phyloP scores from a whole-genome alignment of 2,888 invertebrate species.

The Stenchaetothrips biformis region DNA sequence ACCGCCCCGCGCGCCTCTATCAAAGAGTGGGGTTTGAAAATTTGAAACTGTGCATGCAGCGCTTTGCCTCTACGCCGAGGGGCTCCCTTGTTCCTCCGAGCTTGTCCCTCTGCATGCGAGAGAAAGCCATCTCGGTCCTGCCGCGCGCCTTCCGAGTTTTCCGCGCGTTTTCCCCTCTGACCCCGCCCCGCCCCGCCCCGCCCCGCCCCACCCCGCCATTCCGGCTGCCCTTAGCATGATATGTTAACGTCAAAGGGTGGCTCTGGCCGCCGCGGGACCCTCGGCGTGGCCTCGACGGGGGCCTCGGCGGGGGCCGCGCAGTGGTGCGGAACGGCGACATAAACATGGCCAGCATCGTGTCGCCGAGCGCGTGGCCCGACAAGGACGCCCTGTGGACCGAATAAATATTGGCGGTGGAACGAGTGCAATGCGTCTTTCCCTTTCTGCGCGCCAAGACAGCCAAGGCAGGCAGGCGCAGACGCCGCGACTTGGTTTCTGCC shows the following conservation, averaged over 20 bases:
- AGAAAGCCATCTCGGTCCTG: background rate
- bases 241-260: background rate
- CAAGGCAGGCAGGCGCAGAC: no score
- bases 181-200: background rate
- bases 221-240: background rate
- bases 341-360: background rate
- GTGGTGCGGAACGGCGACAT: background rate
- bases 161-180: background rate
- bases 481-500: no score
- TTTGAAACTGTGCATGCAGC: no score
- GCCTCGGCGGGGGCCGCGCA: background rate
- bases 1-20: background rate
- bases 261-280: no score
- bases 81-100: no score
- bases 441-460: no score
- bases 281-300: background rate
- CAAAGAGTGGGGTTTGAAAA: no score
- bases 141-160: background rate
- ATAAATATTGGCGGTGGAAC: background rate
- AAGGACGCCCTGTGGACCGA: background rate
- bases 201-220: background rate
- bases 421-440: background rate
- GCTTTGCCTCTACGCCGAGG: no score
- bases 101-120: no score
- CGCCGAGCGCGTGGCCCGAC: background rate